A percentile compares a stretch with the other conserved stretches of the same genome.
Evolutionary conservation across 2,113 vertebrate genomes (phyloP).

Genomic region (Bambusicola thoracicus): DNA sequence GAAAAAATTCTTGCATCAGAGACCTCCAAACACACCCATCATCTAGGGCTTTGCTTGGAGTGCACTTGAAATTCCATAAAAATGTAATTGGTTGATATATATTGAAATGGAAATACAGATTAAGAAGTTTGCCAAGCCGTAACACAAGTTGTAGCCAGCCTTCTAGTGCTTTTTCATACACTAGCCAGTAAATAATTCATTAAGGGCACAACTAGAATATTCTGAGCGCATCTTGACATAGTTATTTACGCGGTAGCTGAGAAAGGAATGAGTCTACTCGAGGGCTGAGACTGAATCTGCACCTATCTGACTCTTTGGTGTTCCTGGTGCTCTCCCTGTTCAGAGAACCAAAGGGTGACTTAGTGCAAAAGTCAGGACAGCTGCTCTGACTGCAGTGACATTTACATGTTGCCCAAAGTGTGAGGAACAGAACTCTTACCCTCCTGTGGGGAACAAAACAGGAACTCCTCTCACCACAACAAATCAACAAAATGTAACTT

Average conservation of each 20-base stretch:
- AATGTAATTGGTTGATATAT: not conserved
- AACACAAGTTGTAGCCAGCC: not conserved
- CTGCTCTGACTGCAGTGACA: not conserved
- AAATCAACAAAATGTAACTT: not conserved
- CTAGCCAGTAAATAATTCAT: not conserved
- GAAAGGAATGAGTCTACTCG: not conserved
- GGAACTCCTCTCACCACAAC: not conserved
- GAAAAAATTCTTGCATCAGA: conserved; percentile 28
- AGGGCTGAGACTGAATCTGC: not conserved
- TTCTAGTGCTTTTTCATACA: not conserved
- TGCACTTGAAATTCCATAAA: conserved; percentile 37
- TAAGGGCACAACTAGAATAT: not conserved
- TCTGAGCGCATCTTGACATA: not conserved
- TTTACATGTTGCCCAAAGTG: not conserved
- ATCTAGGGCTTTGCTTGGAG: not conserved
- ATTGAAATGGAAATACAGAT: conserved; percentile 44
- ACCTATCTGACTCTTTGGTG: accelerated
- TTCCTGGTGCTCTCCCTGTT: not conserved
- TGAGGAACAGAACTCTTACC: not conserved
- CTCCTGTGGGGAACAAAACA: not conserved
- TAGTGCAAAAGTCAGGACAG: not conserved
- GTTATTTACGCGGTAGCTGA: not conserved
- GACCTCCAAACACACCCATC: conserved; percentile 12
- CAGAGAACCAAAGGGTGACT: not conserved
- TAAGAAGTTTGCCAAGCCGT: conserved; percentile 16